A percentile compares a stretch with the other conserved stretches of the same genome.
Evolutionary conservation across 2,797 vertebrate genomes (phyloP).

Genomic region (Avahi laniger): DNA sequence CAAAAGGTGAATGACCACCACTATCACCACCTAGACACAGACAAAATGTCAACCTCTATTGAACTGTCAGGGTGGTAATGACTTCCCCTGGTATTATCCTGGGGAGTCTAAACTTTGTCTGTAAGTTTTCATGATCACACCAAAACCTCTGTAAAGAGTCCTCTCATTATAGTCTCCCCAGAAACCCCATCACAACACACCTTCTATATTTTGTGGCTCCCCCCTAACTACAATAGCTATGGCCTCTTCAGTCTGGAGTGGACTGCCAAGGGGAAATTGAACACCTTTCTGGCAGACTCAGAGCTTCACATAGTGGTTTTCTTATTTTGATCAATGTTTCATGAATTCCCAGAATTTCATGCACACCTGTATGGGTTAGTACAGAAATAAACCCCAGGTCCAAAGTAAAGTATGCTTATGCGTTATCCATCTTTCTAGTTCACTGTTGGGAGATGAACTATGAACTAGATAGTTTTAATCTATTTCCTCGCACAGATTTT

Average conservation of each 20-base stretch:
- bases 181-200: background rate
- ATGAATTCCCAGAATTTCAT: conserved; percentile 33
- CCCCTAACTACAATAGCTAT: background rate
- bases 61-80: background rate
- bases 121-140: background rate
- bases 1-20: too few relatives aligned
- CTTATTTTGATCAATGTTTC: conserved; percentile 38
- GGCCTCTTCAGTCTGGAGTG: background rate
- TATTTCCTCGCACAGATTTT: conserved; percentile 40
- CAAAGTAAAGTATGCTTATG: background rate
- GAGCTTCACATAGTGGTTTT: background rate
- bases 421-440: conserved; percentile 1
- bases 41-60: too few relatives aligned
- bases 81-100: background rate
- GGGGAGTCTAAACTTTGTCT: background rate
- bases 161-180: background rate
- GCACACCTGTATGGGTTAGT: background rate
- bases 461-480: conserved; percentile 40
- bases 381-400: conserved; percentile 39
- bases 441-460: conserved; percentile 9
- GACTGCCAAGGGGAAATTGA: background rate
- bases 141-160: background rate
- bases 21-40: too few relatives aligned
- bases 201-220: background rate
- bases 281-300: background rate